Conservation (phyloP, 1,140 invertebrate genomes). For the Heliconius congener region DNA sequence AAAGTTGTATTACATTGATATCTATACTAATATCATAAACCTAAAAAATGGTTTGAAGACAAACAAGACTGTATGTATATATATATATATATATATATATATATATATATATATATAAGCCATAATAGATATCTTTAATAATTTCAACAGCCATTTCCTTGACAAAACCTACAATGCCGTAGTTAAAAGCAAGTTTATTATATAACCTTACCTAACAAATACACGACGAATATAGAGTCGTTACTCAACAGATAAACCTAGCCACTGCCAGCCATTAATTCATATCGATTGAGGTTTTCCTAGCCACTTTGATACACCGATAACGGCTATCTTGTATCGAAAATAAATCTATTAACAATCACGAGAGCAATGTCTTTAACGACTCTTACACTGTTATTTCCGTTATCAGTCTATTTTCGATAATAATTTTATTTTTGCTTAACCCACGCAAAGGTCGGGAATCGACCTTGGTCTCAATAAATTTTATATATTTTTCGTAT, state of each 20-base stretch:
- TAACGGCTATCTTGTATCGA: not conserved
- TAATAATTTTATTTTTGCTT: slow-evolving; percentile 26
- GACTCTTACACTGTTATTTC: slow-evolving; percentile 19
- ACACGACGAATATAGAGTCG: not conserved
- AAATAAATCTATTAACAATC: slow-evolving; percentile 18
- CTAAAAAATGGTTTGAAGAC: too few relatives aligned
- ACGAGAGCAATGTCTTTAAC: slow-evolving; percentile 22
- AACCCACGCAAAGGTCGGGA: slow-evolving; percentile 27
- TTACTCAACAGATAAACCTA: not conserved
- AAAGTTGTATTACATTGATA: too few relatives aligned
- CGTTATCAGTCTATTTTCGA: slow-evolving; percentile 28
- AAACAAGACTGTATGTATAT: too few relatives aligned
- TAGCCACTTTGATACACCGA: not conserved
- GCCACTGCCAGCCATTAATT: not conserved
- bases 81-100: too few relatives aligned
- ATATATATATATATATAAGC: too few relatives aligned
- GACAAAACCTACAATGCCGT: too few relatives aligned
- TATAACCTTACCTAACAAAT: not conserved
- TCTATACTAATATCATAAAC: too few relatives aligned
- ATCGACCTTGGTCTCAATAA: slow-evolving; percentile 29
- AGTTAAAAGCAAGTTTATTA: too few relatives aligned
- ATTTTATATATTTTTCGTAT: slow-evolving; percentile 6
- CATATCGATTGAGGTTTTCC: not conserved
- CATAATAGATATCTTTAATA: too few relatives aligned
- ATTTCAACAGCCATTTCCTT: too few relatives aligned